phyloP scores from a whole-genome alignment of 1,140 invertebrate species.

The Dreissena polymorpha region DNA sequence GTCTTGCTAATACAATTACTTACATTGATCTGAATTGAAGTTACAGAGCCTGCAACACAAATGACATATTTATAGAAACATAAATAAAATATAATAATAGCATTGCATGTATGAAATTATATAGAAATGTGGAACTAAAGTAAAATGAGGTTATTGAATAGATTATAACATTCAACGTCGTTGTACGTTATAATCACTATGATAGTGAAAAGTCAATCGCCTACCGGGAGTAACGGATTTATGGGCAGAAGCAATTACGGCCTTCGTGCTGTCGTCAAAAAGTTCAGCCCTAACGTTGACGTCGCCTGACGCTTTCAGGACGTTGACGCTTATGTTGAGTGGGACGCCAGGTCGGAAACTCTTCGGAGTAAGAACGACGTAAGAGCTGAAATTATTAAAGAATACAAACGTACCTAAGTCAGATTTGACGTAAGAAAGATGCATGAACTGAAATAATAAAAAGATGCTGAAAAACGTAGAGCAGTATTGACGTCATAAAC shows the following conservation, averaged over 20 bases:
- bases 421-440: no score
- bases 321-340: slow-evolving; percentile 70
- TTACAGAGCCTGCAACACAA: no score
- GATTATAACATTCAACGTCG: background rate
- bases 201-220: background rate
- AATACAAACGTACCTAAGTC: no score
- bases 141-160: background rate
- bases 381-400: slow-evolving; percentile 60
- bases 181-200: no score
- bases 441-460: no score
- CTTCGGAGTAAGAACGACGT: slow-evolving; percentile 66
- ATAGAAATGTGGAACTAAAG: background rate
- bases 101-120: no score
- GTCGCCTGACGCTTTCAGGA: slow-evolving; percentile 61
- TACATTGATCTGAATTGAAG: no score
- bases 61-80: no score
- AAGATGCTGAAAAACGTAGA: background rate
- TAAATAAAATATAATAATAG: no score
- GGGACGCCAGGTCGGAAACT: slow-evolving; percentile 66
- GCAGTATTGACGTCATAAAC: background rate
- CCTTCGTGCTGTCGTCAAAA: slow-evolving; percentile 39
- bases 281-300: slow-evolving; percentile 62
- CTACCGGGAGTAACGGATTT: slow-evolving; percentile 58
- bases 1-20: no score
- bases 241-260: slow-evolving; percentile 23